Evolutionary conservation across 2,888 invertebrate genomes (phyloP), one percentile per base, ranked within the genome.

Genomic region (Luperina nickerlii): DNA sequence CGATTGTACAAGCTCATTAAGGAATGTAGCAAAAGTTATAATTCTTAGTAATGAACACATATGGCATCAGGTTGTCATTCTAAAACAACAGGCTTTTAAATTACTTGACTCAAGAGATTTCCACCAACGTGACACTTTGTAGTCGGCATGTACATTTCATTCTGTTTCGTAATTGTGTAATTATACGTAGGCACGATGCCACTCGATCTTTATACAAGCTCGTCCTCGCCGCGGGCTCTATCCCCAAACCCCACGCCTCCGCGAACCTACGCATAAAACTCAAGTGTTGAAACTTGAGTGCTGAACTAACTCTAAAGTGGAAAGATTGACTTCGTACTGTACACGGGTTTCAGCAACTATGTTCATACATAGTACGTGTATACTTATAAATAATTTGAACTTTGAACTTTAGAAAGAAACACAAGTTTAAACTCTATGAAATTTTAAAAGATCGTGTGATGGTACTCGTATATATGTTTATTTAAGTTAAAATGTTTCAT

Each of bases 211-310:
- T 88, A 88, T 83, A 82, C 79, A 81, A 83, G 74, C 62, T 38
- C 72, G 81, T 89, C 89, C 89, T 87, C 75, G 87, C 90, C 83
- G 73, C 76, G 69, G 84, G 88, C 89, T 74, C 65, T 78, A 82
- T 78, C 76, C 32, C 27, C 48, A 0, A 24, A 6, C 9, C 32
- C 11, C 57, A 9, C n/a, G 20, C 38, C 70, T 66, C 60, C 74
- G 54, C 75, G 67, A 78, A 78, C 71, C 74, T 83, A 85, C 79
- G 78, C 79, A 81, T 82, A 87, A 85, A 85, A 89, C 83, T 85
- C 67, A 77, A 85, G 73, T 71, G 79, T 82, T 73, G 71, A 84
- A 88, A 89, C 88, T 89, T 85, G 81, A 87, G 68, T 69, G 76
- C 66, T 66, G 54, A 87, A 89, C 89, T 80, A 81, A 85, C 83